Conservation (phyloP, 2,797 vertebrate genomes). For the Trichosurus vulpecula region DNA sequence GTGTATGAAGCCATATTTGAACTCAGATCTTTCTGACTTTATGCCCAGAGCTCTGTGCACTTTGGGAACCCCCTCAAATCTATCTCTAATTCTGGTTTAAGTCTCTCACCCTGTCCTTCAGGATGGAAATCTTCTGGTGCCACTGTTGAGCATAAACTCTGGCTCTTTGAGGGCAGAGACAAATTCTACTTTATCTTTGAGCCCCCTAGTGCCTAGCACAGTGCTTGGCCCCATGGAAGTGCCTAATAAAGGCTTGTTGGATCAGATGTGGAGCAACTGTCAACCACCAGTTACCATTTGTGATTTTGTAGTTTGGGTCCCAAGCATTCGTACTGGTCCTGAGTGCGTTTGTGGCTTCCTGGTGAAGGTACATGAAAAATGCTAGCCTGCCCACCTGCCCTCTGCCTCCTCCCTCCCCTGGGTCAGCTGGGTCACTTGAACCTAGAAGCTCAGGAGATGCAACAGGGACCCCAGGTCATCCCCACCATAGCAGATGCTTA, state of each 20-base stretch:
- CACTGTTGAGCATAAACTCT: background rate
- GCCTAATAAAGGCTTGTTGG: background rate
- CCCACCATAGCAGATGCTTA: background rate
- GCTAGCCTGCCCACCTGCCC: background rate
- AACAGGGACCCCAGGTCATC: background rate
- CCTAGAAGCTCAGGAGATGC: background rate
- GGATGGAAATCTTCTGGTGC: background rate
- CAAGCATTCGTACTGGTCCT: background rate
- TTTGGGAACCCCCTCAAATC: background rate
- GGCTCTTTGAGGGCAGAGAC: background rate
- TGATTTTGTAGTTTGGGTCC: background rate
- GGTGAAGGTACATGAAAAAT: background rate
- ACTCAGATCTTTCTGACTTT: background rate
- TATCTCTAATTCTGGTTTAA: background rate
- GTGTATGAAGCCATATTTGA: background rate
- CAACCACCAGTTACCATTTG: background rate
- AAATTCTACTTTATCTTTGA: background rate
- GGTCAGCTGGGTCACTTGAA: background rate
- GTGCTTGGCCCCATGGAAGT: background rate
- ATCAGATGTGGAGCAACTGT: background rate
- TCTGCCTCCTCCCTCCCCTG: background rate
- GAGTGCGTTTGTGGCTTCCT: background rate
- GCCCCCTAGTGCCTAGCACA: background rate
- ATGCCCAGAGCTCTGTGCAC: background rate
- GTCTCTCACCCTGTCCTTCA: background rate